Conservation (phyloP, 92 coral and sea anemone genomes). For the Epizoanthus ramosus region DNA sequence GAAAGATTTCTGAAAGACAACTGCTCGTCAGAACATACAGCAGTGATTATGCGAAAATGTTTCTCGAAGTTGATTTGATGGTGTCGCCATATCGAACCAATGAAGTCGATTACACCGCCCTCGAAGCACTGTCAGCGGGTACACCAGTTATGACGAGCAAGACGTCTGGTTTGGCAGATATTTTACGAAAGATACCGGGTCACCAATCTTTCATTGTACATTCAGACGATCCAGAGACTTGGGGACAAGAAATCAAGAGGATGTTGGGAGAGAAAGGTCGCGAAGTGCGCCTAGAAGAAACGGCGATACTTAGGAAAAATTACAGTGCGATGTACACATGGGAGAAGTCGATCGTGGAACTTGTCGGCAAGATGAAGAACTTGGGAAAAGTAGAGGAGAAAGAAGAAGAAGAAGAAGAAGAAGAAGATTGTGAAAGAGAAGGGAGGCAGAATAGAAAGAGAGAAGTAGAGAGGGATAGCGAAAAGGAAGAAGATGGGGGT, state of each 20-base stretch:
- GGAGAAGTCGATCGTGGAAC: background rate
- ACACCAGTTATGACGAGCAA: background rate
- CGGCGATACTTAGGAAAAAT: background rate
- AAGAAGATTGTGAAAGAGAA: no score
- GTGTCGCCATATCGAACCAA: slow-evolving; percentile 18
- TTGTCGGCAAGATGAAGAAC: no score
- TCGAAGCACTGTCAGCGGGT: slow-evolving; percentile 21
- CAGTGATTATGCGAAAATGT: background rate
- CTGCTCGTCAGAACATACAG: background rate
- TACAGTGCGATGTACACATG: background rate
- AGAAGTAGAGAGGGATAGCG: no score
- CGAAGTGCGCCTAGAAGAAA: background rate
- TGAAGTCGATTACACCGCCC: slow-evolving; percentile 4
- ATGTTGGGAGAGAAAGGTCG: background rate
- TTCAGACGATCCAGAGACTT: slow-evolving; percentile 2
- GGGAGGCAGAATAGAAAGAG: no score
- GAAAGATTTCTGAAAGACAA: background rate
- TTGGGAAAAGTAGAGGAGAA: no score
- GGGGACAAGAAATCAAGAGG: background rate
- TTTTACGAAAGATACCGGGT: background rate
- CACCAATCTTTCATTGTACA: background rate
- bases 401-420: no score
- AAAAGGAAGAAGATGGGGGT: no score
- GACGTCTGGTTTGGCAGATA: background rate
- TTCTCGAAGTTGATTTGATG: slow-evolving; percentile 11